Conservation (phyloP, 2,888 invertebrate species). For the Spicauda simplicius region DNA sequence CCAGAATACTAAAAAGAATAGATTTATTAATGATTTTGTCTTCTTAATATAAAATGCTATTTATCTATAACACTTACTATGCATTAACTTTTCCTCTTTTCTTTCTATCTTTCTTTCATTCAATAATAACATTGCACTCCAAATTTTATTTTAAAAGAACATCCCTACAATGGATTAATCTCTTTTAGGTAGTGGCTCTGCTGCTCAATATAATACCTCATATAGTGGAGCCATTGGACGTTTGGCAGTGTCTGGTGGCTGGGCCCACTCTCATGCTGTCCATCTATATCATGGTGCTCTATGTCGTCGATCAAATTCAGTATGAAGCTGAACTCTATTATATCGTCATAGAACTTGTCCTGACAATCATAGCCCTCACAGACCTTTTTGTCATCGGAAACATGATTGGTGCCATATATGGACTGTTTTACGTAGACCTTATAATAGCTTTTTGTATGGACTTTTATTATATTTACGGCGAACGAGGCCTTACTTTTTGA, state of each 20-base stretch:
- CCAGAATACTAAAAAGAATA: no score
- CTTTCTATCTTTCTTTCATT: no score
- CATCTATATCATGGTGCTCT: slow-evolving; percentile 67
- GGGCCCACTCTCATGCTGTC: slow-evolving; percentile 76
- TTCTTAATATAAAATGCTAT: no score
- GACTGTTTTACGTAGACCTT: slow-evolving; percentile 70
- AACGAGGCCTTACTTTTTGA: slow-evolving; percentile 67
- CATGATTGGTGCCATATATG: slow-evolving; percentile 68
- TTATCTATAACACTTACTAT: no score
- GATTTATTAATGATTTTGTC: no score
- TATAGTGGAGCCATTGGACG: slow-evolving; percentile 69
- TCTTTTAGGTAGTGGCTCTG: slow-evolving; percentile 78
- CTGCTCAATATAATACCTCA: slow-evolving; percentile 74
- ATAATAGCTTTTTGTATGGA: slow-evolving; percentile 70
- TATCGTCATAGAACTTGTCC: slow-evolving; percentile 54
- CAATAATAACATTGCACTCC: no score
- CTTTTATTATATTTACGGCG: slow-evolving; percentile 64
- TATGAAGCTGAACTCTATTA: slow-evolving; percentile 73
- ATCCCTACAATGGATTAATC: slow-evolving; percentile 24
- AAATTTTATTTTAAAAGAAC: no score
- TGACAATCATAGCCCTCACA: slow-evolving; percentile 57
- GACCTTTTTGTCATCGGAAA: slow-evolving; percentile 55
- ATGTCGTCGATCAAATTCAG: slow-evolving; percentile 75
- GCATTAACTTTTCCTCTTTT: no score
- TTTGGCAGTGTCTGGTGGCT: slow-evolving; percentile 66